Base-by-base conservation (phyloP, 2,888 invertebrate genomes). In the Phania funesta region DNA sequence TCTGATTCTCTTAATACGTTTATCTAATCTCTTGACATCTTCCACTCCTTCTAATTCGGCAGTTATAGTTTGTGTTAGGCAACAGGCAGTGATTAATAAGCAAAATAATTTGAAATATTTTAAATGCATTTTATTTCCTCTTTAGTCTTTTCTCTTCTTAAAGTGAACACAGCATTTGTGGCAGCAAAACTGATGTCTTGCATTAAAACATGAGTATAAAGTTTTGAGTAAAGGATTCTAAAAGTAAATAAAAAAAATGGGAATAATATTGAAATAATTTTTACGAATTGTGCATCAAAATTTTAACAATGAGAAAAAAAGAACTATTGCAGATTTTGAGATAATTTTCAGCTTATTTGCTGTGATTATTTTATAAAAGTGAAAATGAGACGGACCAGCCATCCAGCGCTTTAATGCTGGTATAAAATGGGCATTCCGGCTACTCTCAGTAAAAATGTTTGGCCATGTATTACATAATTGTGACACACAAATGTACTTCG, bases 51-150 rank as follows among this genome's bases (percentile, higher is more conserved):
- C 71, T 5, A 48, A 24, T 1, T 50, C 83, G 48, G 83, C 84
- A 71, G 26, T 68, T 46, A 75, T 74, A 16, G 48, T 68, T 60
- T 75, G 75, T 46, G 80, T 52, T 20, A 84, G 32, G 76, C 79
- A 46, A 80, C 84, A 79, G 8, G 26, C 16, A 29, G 70, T 56
- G 8, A 79, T 48, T 16, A 76, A 65, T 22, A 83, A 46, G 60
- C 80, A 84, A 64, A 84, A 79, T 46, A 80, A 46, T 64, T 73
- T 80, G 29, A 75, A 65, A 73, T 75, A 32, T 70, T 79, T 80
- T 32, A 79, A 77, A 64, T 82, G 81, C 84, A 84, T 84, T 26
- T 73, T 80, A 50, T 29, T 67, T 38, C 32, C 48, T 29, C 20
- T n/a, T 64, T 26, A 8, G 52, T 60, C 24, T 35, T 52, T 22